Base-by-base conservation (phyloP, 2,888 invertebrate species). In the Tetramorium bicarinatum region DNA sequence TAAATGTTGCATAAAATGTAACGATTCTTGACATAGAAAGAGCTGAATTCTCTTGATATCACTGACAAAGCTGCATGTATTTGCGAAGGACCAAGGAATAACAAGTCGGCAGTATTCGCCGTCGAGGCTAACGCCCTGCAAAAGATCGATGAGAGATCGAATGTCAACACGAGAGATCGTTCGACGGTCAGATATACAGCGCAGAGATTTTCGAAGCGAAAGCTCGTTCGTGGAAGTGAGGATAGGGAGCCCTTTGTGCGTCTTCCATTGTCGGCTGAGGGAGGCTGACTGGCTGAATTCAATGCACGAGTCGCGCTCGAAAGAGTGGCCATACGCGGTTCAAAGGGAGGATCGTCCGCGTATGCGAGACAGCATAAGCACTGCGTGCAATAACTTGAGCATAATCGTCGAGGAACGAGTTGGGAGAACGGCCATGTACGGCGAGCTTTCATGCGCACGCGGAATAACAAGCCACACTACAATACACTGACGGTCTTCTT, bases 91-190 rank as follows among this genome's bases (percentile, higher is more conserved):
- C 79, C 47, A 15, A 83, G 56, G 61, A 85, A 82, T 6, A 77
- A 54, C 25, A 79, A 62, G 61, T 67, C 49, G 38, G 44, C 44
- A 69, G 29, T 71, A 38, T 38, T 59, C 74, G 41, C 25, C 76
- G 69, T 72, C 61, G 52, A 56, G 56, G 34, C 76, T 67, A 38
- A 79, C 44, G 41, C 67, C 54, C 29, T 21, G 52, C 86, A 88
- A 89, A 92, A 87, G 90, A 80, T 80, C 79, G 79, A 80, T 80
- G 59, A 59, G 59, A 91, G 92, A 90, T 89, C 92, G 90, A 86
- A 89, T 89, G 88, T 89, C 87, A 88, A 67, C 87, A 87, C 89
- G 90, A 90, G 75, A 85, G 75, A 83, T 52, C 44, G 79, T 47
- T 61, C 84, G 59, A 77, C 25, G 67, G 56, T 52, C 81, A 41